Percentiles rank a stretch among this genome's conserved stretches.
Evolutionary conservation across 1,140 invertebrate species (phyloP).

Genomic region (Lepidurus apus): DNA sequence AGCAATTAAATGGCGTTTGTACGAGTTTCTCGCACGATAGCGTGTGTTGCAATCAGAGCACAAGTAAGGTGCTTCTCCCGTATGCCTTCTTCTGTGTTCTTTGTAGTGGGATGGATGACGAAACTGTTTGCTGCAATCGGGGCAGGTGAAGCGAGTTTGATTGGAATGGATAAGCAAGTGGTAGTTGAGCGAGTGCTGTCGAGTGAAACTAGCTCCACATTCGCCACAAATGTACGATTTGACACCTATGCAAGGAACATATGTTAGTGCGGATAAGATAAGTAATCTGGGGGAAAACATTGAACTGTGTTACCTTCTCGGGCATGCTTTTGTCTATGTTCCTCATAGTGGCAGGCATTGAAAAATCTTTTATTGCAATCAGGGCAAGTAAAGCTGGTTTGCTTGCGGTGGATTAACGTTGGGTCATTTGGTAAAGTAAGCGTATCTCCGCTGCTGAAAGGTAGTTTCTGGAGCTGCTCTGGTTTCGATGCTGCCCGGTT

Average conservation of each 20-base stretch:
- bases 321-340: neutral
- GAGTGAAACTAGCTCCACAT: constrained; percentile 58
- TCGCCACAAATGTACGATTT: constrained; percentile 60
- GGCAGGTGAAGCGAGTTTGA: constrained; percentile 58
- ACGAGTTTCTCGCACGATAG: constrained; percentile 61
- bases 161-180: constrained; percentile 63
- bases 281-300: neutral
- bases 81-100: constrained; percentile 59
- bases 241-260: constrained; percentile 48
- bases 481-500: neutral
- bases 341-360: neutral
- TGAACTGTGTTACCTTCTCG: neutral
- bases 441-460: neutral
- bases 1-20: constrained; percentile 57
- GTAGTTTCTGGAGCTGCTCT: neutral
- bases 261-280: constrained; percentile 19
- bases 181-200: constrained; percentile 62
- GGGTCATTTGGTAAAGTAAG: neutral
- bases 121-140: constrained; percentile 59
- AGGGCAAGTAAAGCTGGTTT: neutral
- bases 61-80: constrained; percentile 61
- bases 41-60: constrained; percentile 57
- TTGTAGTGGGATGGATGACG: constrained; percentile 63
- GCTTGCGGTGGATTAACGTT: no score
- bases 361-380: neutral